phyloP scores from a whole-genome alignment of 1,140 invertebrate genomes.

The Trinorchestia longiramus region DNA sequence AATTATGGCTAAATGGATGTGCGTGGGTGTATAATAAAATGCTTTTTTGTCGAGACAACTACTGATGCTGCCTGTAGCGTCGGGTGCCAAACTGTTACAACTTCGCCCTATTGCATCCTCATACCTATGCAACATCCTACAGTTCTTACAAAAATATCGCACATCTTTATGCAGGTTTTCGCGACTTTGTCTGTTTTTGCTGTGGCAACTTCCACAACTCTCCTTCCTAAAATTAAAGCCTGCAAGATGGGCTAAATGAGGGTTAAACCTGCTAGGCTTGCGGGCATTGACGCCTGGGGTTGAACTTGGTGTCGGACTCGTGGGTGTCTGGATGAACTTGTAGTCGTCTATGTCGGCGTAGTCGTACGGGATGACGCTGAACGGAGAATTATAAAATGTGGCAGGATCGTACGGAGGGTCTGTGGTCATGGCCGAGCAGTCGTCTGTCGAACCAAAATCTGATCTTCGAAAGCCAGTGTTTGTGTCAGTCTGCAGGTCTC shows the following conservation, averaged over 20 bases:
- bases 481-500: neutral
- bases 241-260: constrained; percentile 30
- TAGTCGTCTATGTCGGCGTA: constrained; percentile 41
- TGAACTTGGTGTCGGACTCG: constrained; percentile 35
- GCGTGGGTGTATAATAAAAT: constrained; percentile 23
- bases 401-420: constrained; percentile 19
- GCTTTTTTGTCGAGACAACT: constrained; percentile 42
- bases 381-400: constrained; percentile 17
- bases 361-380: constrained; percentile 45
- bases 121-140: constrained; percentile 22
- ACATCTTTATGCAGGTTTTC: constrained; percentile 31
- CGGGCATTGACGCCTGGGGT: neutral
- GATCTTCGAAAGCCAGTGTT: neutral
- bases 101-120: constrained; percentile 35
- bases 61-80: neutral
- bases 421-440: constrained; percentile 1
- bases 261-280: constrained; percentile 13
- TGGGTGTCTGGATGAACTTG: constrained; percentile 48
- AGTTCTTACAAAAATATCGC: constrained; percentile 35
- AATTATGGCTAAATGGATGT: constrained; percentile 39
- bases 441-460: neutral
- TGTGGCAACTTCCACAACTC: constrained; percentile 45
- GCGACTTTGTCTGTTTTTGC: constrained; percentile 34
- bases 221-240: constrained; percentile 45
- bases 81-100: constrained; percentile 18